Percentiles rank a stretch among this genome's conserved stretches.
These are phyloP conservation scores for Condylura cristata DNA, from an alignment of 2,113 vertebrate species.

Conservation along the genomic window DNA sequence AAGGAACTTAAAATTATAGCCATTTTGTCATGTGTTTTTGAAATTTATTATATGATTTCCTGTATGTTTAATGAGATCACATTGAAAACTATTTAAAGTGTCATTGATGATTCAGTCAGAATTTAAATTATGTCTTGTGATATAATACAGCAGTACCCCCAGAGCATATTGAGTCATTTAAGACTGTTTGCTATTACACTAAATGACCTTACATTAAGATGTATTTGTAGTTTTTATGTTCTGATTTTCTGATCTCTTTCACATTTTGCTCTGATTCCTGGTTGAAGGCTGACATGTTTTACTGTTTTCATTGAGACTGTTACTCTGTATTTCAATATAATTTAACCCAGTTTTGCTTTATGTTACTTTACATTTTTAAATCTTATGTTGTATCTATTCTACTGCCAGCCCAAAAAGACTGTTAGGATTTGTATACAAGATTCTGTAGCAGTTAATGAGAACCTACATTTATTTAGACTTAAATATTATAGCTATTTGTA, in stretches of 20 bases:
- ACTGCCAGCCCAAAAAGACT: neutral
- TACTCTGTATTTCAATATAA: constrained; percentile 34
- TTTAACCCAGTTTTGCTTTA: constrained; percentile 47
- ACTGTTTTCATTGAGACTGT: neutral
- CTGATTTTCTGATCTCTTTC: neutral
- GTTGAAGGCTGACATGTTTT: neutral
- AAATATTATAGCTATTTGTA: neutral
- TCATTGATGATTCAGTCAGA: neutral
- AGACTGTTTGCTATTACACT: constrained; percentile 3
- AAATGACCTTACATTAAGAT: neutral
- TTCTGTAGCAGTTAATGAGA: neutral
- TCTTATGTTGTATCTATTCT: constrained; percentile 11
- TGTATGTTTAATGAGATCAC: neutral
- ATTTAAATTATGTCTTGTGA: constrained; percentile 42
- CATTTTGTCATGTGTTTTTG: neutral
- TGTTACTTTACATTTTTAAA: neutral
- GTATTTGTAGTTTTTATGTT: neutral
- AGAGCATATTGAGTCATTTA: neutral
- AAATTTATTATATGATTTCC: neutral
- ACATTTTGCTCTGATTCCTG: neutral
- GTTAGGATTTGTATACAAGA: neutral
- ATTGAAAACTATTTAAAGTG: neutral
- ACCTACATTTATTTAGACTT: neutral
- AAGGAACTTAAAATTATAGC: neutral
- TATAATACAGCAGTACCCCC: neutral